Base-by-base conservation (phyloP, 1,140 invertebrate species). In the Potamilus streckersoni region DNA sequence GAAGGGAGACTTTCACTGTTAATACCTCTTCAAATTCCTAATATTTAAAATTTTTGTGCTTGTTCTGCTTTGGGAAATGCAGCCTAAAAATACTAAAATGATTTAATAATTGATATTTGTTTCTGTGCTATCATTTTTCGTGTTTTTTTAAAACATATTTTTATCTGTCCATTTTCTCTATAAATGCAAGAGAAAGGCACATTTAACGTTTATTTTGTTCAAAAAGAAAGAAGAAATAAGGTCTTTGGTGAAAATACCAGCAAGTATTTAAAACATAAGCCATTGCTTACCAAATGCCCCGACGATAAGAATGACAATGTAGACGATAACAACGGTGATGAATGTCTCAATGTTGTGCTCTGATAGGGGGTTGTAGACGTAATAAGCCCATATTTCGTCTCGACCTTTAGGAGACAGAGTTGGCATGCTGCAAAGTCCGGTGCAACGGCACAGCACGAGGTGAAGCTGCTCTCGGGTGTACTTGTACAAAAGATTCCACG, bases 391-490 rank as follows among this genome's bases (percentile, higher is more conserved):
- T 19, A 74, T 55, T 23, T 49, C 49, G 56, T 55, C 56, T 57
- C 23, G 31, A 6, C 67, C 56, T 27, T 69, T 55, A 19, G 70
- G 61, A 19, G 23, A 12, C 15, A 57, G 63, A 1, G 38, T 63
- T 13, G 59, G 6, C 15, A 70, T 60, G 16, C 16, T 59, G 31
- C 74, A 76, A 12, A 76, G 19, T 17, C 23, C 49, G 20, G 15
- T 65, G 19, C 74, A 76, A 57, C 58, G 57, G 62, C 74, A 76
- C 17, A 76, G 20, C 12, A 76, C 20, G 14, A 58, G 59, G 6
- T 31, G 17, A 12, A 76, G 12, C 55, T 76, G 68, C 17, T 76
- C 74, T 27, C 16, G 4, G 27, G 67, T 55, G 27, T 70, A 76
- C 16, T 58, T 76, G 56, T 71, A 76, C 49, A 60, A 60, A 27